These are phyloP conservation scores for Macquaria australasica DNA, from an alignment of 2,113 vertebrate genomes.

Conservation along the genomic window DNA sequence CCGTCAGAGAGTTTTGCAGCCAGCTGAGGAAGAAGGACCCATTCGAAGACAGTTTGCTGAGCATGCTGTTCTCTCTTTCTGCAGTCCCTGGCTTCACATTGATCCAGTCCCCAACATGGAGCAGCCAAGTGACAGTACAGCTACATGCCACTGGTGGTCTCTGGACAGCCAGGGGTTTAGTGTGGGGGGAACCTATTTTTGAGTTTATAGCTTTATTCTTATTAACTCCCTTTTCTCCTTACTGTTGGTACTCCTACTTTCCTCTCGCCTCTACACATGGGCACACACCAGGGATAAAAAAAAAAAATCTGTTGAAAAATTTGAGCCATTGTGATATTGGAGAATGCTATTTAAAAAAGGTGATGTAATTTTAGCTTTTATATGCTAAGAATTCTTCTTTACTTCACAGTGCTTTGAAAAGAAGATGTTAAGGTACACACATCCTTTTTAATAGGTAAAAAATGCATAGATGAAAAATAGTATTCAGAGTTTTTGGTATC, in stretches of 20 bases:
- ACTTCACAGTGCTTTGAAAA: too few relatives aligned
- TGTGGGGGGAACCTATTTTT: too few relatives aligned
- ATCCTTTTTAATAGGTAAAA: too few relatives aligned
- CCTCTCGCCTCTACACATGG: not conserved
- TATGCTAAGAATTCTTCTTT: not conserved
- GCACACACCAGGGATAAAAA: not conserved
- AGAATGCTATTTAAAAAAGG: not conserved
- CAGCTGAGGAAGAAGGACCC: not conserved
- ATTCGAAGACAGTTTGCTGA: not conserved
- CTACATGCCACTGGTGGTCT: not conserved
- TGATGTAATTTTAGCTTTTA: too few relatives aligned
- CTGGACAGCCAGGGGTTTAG: too few relatives aligned
- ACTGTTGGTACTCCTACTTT: not conserved
- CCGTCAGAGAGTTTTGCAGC: conserved; percentile 1
- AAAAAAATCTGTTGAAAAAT: not conserved
- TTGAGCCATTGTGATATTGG: not conserved
- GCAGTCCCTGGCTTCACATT: not conserved
- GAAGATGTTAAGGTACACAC: too few relatives aligned
- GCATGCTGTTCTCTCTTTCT: not conserved
- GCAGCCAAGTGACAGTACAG: too few relatives aligned
- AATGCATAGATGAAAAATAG: too few relatives aligned
- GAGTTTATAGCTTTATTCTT: not conserved
- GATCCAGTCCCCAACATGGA: conserved; percentile 13
- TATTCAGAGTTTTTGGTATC: too few relatives aligned
- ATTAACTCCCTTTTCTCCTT: not conserved